A percentile compares a stretch with the other conserved stretches of the same genome.
Conservation (phyloP, 1,140 invertebrate genomes). For the Sycobia sp. region DNA sequence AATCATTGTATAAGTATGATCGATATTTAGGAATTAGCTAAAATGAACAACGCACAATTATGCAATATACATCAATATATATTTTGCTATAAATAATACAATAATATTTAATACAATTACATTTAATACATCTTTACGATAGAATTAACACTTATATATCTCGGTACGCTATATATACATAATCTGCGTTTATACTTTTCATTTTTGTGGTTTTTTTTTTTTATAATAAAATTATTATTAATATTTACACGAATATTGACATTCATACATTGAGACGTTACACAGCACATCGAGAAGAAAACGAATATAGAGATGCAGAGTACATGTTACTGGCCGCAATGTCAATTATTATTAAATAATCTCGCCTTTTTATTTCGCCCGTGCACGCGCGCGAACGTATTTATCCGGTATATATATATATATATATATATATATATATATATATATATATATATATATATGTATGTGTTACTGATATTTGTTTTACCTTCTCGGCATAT, state of each 20-base stretch:
- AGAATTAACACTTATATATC: slow-evolving; percentile 48
- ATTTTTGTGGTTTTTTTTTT: slow-evolving; percentile 36
- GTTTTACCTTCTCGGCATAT: no score
- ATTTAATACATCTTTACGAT: slow-evolving; percentile 56
- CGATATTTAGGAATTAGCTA: no score
- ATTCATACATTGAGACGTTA: slow-evolving; percentile 54
- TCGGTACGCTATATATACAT: slow-evolving; percentile 55
- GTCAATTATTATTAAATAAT: slow-evolving; percentile 52
- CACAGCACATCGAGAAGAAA: slow-evolving; percentile 48
- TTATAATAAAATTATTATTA: slow-evolving; percentile 56
- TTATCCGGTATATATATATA: no score
- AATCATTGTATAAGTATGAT: no score
- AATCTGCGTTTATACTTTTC: slow-evolving; percentile 36
- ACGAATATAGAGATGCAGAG: slow-evolving; percentile 44
- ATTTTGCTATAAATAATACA: slow-evolving; percentile 61
- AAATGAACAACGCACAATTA: slow-evolving; percentile 53
- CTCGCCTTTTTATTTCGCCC: slow-evolving; percentile 16
- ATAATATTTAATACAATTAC: slow-evolving; percentile 58
- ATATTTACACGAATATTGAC: slow-evolving; percentile 60
- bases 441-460: no score
- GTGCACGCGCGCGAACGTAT: slow-evolving; percentile 13
- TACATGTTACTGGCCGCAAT: slow-evolving; percentile 57
- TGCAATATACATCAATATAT: slow-evolving; percentile 58
- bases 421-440: no score
- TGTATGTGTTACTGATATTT: no score